Evolutionary conservation across 2,113 vertebrate genomes (phyloP), one percentile per base, ranked within the genome.

Genomic region (Piliocolobus tephrosceles): DNA sequence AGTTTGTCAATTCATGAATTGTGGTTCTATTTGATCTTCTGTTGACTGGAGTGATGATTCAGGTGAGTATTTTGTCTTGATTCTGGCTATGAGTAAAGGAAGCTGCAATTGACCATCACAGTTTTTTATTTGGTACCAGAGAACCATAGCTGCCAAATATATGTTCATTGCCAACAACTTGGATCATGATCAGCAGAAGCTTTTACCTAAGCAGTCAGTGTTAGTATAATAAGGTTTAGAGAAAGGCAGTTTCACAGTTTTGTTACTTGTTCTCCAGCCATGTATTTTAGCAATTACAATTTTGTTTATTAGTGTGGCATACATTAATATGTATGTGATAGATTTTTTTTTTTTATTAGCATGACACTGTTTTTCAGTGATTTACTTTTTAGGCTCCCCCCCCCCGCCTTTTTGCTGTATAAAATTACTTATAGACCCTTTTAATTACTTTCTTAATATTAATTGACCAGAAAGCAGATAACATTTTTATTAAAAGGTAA

Each of bases 1-100:
- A 68, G 76, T 96, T 88, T 91, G 82, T 82, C 43, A 57, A 0
- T 87, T 72, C 50, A 40, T 43, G 27, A 76, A 61, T 57, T 95
- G 30, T 79, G 61, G 30, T 47, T 95, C 75, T 91, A 3, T 95
- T 93, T 95, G 79, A 66, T 95, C 57, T 72, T 75, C 72, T 80
- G 3, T 38, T 88, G 58, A 93, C 40, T 55, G 32, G 3, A 25
- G 20, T 93, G 32, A 58, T 81, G 68, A 52, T 66, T 83, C 52
- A 75, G 52, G 61, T 50, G 38, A 66, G 20, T 88, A n/a, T 79
- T 96, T 88, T 91, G 22, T 73, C 40, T 86, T 70, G 50, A 27
- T 82, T 96, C 50, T 81, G 64, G 13, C 47, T 91, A 0, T 70
- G 47, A 58, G 32, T 78, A 64, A 78, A 96, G 66, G 72, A 82